phyloP scores from a whole-genome alignment of 2,797 vertebrate genomes.

The Peromyscus attwateri region DNA sequence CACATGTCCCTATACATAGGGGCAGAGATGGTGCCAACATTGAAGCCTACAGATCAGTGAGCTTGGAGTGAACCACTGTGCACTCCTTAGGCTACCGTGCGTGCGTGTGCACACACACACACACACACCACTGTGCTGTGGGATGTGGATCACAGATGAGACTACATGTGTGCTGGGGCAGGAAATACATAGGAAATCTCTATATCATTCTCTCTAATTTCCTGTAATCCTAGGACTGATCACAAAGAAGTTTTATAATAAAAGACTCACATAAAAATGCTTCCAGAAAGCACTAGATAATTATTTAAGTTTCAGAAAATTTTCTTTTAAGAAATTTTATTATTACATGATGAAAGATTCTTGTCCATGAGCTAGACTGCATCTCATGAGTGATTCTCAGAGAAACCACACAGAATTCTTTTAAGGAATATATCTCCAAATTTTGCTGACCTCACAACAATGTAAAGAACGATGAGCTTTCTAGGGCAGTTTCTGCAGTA shows the following conservation, averaged over 20 bases:
- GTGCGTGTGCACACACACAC: too few relatives aligned
- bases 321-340: slow-evolving; percentile 10
- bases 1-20: neutral
- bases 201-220: neutral
- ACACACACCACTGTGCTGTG: neutral
- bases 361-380: neutral
- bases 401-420: slow-evolving; percentile 35
- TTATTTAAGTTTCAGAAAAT: slow-evolving; percentile 45
- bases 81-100: neutral
- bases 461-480: neutral
- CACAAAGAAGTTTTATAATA: neutral
- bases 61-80: neutral
- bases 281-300: neutral
- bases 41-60: neutral
- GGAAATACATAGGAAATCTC: neutral
- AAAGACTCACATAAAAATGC: slow-evolving; percentile 18
- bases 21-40: neutral
- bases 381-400: neutral
- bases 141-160: neutral
- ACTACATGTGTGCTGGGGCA: neutral
- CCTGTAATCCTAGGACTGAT: neutral
- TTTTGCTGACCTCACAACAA: slow-evolving; percentile 34
- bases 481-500: neutral
- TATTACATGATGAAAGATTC: slow-evolving; percentile 36
- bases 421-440: neutral